Evolutionary conservation across 2,113 vertebrate species (phyloP), one percentile per base, ranked within the genome.

Genomic region (Tyrannus savana): DNA sequence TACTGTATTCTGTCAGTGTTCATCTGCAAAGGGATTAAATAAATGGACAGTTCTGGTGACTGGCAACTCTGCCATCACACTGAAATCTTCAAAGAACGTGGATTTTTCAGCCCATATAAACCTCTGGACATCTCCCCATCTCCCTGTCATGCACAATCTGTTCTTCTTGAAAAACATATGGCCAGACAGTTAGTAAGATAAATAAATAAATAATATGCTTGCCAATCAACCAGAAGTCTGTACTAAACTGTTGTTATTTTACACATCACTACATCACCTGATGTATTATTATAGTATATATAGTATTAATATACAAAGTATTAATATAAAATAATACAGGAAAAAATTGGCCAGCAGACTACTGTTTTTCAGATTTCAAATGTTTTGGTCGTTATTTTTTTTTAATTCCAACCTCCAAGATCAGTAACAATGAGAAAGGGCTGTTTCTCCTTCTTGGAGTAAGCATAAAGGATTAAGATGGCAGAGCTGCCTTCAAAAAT

Each of bases 401-500:
- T 28, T 31, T 9, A 35, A 37, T 63, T 78, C 52, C 59, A 85
- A 3, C 14, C 63, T 62, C 28, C 76, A 58, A 19, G 42, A 73
- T 56, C 19, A 62, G 53, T 4, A n/a, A 47, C 52, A 49, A 39
- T 7, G 58, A 77, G 72, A 64, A 89, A 87, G 58, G 73, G 62
- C 56, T 81, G 33, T 24, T 53, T 49, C 64, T 55, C 93, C 78
- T 60, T 22, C 69, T 23, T 1, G 0, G 56, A 44, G 55, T 1
- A 18, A 63, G 39, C 9, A 15, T 3, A 31, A 49, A 91, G 83
- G 56, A 90, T 81, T 71, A 78, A 53, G 80, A 81, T 33, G 83
- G 93, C 76, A 96, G 58, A 93, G 76, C 66, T 79, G 83, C 52
- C 76, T 72, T 69, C 47, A 30, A 53, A 94, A 95, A 78, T 31